Conservation (phyloP, 2,797 vertebrate genomes). For the Pelochelys cantorii region DNA sequence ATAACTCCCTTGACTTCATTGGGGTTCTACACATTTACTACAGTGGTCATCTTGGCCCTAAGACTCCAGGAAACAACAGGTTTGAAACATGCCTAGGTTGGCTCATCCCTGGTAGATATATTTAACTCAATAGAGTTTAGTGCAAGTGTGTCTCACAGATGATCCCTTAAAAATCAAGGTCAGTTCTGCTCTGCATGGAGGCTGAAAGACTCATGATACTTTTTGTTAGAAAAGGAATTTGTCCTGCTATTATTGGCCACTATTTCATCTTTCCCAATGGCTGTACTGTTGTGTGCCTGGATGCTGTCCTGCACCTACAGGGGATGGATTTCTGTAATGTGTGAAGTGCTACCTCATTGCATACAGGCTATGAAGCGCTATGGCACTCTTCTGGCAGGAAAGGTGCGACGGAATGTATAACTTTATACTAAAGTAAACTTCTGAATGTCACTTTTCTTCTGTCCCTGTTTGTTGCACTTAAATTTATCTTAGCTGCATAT, state of each 20-base stretch:
- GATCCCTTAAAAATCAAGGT: background rate
- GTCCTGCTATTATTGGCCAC: background rate
- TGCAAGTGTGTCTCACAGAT: background rate
- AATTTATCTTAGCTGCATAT: background rate
- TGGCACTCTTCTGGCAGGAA: background rate
- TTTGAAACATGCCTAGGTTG: background rate
- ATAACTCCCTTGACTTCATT: fast-evolving
- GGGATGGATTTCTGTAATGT: fast-evolving
- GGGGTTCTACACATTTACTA: fast-evolving
- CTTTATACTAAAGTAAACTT: background rate
- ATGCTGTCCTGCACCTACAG: background rate
- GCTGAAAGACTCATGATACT: background rate
- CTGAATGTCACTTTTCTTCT: background rate
- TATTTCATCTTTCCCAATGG: background rate
- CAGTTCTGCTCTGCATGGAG: background rate
- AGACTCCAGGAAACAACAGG: background rate
- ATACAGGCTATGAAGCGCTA: background rate
- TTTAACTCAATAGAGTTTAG: background rate
- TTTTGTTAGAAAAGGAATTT: background rate
- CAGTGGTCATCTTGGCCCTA: background rate
- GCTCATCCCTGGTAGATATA: background rate
- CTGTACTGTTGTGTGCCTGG: background rate
- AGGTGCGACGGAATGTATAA: background rate
- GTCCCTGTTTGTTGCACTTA: background rate
- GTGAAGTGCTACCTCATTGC: fast-evolving